phyloP scores from a whole-genome alignment of 2,888 invertebrate species.

The Synergus itoensis region DNA sequence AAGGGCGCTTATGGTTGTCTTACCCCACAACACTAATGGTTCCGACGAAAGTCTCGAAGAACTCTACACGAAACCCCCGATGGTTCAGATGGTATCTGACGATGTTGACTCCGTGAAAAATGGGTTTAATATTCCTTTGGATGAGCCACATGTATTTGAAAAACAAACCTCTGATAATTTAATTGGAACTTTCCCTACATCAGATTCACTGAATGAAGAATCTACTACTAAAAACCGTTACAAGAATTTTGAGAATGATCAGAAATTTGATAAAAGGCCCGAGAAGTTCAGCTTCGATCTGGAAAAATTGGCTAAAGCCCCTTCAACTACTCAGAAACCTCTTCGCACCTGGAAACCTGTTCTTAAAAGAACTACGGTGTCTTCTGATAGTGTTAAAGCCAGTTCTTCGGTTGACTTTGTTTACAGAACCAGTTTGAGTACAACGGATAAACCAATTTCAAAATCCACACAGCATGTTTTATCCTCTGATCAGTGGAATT shows the following conservation, averaged over 20 bases:
- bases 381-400: neutral
- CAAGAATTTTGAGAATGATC: neutral
- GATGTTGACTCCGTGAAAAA: conserved; percentile 50
- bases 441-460: conserved; percentile 63
- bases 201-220: conserved; percentile 37
- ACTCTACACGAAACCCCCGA: conserved; percentile 83
- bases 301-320: conserved; percentile 55
- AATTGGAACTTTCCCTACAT: conserved; percentile 38
- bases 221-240: conserved; percentile 2
- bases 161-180: conserved; percentile 47
- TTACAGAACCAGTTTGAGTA: conserved; percentile 63
- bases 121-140: conserved; percentile 50
- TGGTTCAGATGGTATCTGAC: conserved; percentile 80
- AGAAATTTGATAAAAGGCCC: conserved; percentile 57
- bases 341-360: conserved; percentile 50
- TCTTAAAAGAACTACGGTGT: conserved; percentile 43
- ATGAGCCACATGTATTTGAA: conserved; percentile 50
- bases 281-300: conserved; percentile 70
- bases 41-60: conserved; percentile 81
- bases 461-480: conserved; percentile 64
- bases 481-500: conserved; percentile 74
- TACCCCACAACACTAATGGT: conserved; percentile 83
- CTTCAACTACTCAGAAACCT: conserved; percentile 51
- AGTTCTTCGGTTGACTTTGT: conserved; percentile 51
- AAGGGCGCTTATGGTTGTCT: conserved; percentile 83